These are phyloP conservation scores for Brachyhypopomus gauderio DNA, from an alignment of 2,113 vertebrate species.

Conservation along the genomic window DNA sequence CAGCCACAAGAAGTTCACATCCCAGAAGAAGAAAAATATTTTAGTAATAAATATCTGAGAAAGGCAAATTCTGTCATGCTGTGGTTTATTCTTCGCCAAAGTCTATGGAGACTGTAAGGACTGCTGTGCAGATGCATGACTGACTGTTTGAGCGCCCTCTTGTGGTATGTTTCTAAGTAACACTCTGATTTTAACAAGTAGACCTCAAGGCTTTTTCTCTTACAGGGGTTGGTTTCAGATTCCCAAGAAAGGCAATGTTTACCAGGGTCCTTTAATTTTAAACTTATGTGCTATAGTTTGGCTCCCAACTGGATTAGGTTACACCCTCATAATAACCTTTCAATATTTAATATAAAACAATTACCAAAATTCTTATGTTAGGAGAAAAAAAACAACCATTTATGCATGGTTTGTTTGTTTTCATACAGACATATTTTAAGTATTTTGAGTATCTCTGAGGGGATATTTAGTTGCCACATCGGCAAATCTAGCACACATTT, in stretches of 20 bases:
- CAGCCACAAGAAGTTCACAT: constrained; percentile 44
- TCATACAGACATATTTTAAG: not conserved
- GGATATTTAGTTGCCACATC: too few relatives aligned
- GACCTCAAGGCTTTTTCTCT: not conserved
- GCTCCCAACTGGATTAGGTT: not conserved
- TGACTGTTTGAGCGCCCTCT: constrained; percentile 40
- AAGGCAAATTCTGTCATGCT: constrained; percentile 40
- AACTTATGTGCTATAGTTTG: too few relatives aligned
- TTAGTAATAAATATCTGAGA: constrained; percentile 69
- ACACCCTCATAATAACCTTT: not conserved
- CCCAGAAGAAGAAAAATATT: constrained; percentile 55
- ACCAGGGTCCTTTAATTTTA: too few relatives aligned
- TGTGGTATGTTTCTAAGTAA: constrained; percentile 20
- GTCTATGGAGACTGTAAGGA: not conserved
- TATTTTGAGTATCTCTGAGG: not conserved
- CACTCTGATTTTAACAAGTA: not conserved
- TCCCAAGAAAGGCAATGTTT: too few relatives aligned
- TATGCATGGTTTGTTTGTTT: not conserved
- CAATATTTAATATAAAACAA: not conserved
- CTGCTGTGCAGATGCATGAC: not conserved
- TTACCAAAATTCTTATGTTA: not conserved
- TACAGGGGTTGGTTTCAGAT: too few relatives aligned
- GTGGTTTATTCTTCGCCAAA: constrained; percentile 29
- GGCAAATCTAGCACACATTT: too few relatives aligned
- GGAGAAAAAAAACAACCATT: not conserved